Conservation (phyloP, 2,888 invertebrate genomes). For the Augochlorella aurata region DNA sequence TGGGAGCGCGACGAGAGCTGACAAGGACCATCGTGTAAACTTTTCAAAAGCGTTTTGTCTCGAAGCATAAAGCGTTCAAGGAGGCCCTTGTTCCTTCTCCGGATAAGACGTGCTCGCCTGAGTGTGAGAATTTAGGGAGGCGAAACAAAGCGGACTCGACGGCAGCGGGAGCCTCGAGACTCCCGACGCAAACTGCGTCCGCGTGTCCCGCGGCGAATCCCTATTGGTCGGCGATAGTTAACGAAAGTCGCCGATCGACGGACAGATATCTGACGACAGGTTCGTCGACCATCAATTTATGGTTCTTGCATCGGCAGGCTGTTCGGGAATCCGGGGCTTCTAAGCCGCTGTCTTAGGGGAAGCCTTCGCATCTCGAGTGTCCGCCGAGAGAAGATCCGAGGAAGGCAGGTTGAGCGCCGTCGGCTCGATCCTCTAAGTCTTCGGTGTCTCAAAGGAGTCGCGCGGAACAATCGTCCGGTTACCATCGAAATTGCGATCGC, state of each 20-base stretch:
- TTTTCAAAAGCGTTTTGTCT: conserved; percentile 67
- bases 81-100: conserved; percentile 44
- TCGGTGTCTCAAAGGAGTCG: conserved; percentile 32
- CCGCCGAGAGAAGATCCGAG: conserved; percentile 37
- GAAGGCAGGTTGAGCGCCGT: conserved; percentile 17
- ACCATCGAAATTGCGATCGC: background rate
- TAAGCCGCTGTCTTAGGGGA: conserved; percentile 39
- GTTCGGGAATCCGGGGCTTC: conserved; percentile 40
- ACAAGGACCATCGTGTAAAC: conserved; percentile 65
- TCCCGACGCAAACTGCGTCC: background rate
- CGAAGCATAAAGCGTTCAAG: conserved; percentile 62
- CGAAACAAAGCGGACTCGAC: conserved; percentile 30
- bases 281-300: background rate
- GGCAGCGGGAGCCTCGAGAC: background rate
- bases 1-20: conserved; percentile 42
- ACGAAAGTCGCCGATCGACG: conserved; percentile 11
- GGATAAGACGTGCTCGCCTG: conserved; percentile 46
- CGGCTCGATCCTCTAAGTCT: conserved; percentile 37
- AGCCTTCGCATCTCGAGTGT: conserved; percentile 52
- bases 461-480: background rate
- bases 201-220: background rate
- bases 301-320: conserved; percentile 12
- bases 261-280: background rate
- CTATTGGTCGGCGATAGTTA: no score
- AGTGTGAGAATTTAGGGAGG: conserved; percentile 50